Conservation (phyloP, 1,140 invertebrate genomes). For the Neodiprion virginianus region DNA sequence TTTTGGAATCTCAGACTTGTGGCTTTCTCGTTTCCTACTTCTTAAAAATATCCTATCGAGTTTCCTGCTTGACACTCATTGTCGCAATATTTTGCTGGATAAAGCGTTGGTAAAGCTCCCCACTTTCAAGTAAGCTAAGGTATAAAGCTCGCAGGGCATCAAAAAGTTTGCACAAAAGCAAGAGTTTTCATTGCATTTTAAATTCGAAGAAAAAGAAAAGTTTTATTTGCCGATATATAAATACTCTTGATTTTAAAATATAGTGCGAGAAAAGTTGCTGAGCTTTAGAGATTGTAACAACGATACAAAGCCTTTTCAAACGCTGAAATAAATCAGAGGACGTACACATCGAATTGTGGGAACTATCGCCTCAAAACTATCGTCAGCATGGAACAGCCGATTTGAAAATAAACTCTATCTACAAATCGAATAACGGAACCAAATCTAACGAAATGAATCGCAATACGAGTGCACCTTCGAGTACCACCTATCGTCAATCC, state of each 20-base stretch:
- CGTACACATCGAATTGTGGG: background rate
- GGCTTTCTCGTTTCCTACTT: background rate
- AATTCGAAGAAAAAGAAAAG: too few species aligned
- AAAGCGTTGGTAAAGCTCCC: background rate
- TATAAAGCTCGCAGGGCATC: background rate
- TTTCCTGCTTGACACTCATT: background rate
- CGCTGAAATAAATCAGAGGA: background rate
- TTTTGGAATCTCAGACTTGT: background rate
- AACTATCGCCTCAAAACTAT: constrained; percentile 35
- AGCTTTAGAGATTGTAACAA: too few species aligned
- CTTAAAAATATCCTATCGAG: background rate
- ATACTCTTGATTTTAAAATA: too few species aligned
- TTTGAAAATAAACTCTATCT: constrained; percentile 20
- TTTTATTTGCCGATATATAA: too few species aligned
- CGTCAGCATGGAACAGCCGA: constrained; percentile 25
- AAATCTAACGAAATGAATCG: constrained; percentile 9
- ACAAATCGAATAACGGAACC: constrained; percentile 1
- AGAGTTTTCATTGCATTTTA: too few species aligned
- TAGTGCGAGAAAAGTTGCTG: too few species aligned
- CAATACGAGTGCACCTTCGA: background rate
- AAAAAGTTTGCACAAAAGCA: too few species aligned
- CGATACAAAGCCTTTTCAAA: background rate
- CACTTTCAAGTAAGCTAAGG: background rate
- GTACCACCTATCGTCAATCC: background rate
- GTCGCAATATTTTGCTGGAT: background rate